These are phyloP conservation scores for Paramuricea clavata DNA, from an alignment of 92 coral and sea anemone species.

Conservation along the genomic window DNA sequence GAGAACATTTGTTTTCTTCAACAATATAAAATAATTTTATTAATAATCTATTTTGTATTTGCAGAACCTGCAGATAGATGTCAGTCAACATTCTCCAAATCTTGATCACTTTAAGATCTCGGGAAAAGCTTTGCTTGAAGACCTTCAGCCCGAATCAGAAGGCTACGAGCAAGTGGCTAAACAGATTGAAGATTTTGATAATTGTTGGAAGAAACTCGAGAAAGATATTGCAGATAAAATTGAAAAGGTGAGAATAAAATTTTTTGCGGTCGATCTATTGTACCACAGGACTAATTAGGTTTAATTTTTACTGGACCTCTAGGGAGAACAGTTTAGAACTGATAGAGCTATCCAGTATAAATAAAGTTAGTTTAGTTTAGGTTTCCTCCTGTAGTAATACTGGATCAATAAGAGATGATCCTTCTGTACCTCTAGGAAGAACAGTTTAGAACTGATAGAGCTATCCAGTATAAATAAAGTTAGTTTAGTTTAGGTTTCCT, in stretches of 20 bases:
- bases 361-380: neutral
- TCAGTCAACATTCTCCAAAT: conserved; percentile 9
- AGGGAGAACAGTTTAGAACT: neutral
- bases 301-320: neutral
- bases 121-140: conserved; percentile 9
- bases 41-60: no score
- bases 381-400: neutral
- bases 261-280: neutral
- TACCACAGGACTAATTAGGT: neutral
- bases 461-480: no score
- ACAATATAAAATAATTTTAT: no score
- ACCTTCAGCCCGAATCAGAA: conserved; percentile 11
- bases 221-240: conserved; percentile 78
- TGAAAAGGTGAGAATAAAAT: conserved; percentile 74
- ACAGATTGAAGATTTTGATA: conserved; percentile 89
- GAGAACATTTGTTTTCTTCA: no score
- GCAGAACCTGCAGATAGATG: conserved; percentile 16
- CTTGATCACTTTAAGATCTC: conserved; percentile 20
- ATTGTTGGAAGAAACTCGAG: conserved; percentile 88
- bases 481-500: no score
- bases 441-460: no score
- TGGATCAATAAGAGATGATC: neutral
- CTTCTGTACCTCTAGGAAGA: no score
- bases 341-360: neutral
- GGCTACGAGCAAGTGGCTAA: conserved; percentile 72